phyloP scores from a whole-genome alignment of 2,113 vertebrate species.

The Chauna torquata region DNA sequence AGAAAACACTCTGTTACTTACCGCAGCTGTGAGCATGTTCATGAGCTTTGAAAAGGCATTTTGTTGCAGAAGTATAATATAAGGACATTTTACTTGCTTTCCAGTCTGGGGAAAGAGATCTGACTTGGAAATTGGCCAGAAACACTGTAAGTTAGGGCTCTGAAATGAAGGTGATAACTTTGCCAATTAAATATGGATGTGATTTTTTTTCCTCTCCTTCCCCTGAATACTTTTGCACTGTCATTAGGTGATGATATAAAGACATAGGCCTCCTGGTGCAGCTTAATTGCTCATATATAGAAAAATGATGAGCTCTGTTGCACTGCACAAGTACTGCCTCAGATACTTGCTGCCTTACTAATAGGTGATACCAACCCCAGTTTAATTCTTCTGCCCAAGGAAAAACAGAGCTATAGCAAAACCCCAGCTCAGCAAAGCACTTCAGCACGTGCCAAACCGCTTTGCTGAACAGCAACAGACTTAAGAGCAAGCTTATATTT shows the following conservation, averaged over 20 bases:
- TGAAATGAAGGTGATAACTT: constrained; percentile 68
- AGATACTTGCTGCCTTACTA: constrained; percentile 63
- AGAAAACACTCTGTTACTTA: not conserved
- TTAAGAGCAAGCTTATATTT: not conserved
- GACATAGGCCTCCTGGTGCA: constrained; percentile 63
- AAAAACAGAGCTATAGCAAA: constrained; percentile 39
- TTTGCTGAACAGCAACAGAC: not conserved
- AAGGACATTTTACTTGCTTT: constrained; percentile 38
- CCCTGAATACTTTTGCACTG: constrained; percentile 11
- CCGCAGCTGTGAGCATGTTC: not conserved
- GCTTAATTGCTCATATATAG: constrained; percentile 73
- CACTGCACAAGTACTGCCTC: constrained; percentile 26
- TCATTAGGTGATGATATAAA: constrained; percentile 71
- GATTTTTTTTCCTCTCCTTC: not conserved
- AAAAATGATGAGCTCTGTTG: constrained; percentile 65
- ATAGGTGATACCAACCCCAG: constrained; percentile 25
- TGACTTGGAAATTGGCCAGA: constrained; percentile 48
- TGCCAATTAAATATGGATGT: constrained; percentile 63
- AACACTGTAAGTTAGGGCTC: constrained; percentile 15
- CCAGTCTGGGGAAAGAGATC: constrained; percentile 37
- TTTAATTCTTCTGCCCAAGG: constrained; percentile 53
- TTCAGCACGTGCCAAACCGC: not conserved
- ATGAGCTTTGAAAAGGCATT: not conserved
- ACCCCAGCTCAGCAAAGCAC: not conserved
- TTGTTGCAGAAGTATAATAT: constrained; percentile 35